Evolutionary conservation across 2,888 invertebrate genomes (phyloP), one percentile per base, ranked within the genome.

Genomic region (Meliscaeva auricollis): DNA sequence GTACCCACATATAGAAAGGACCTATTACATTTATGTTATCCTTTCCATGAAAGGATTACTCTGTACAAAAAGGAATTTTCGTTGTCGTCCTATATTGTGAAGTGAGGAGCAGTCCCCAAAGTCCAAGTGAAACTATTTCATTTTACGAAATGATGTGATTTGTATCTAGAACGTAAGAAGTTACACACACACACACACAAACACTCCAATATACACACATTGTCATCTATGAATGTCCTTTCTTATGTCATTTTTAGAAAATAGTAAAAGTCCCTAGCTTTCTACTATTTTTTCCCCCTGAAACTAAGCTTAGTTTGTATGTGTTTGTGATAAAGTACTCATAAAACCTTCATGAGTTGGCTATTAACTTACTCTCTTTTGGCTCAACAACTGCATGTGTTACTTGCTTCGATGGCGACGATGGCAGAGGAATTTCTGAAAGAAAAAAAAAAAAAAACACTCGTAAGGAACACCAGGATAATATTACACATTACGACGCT

Each of bases 401-500:
- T 84, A 92, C 90, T 96, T 87, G 96, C 95, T 93, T 96, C 95
- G 83, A 97, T 87, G 97, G 96, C 78, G 96, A 95, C 83, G 97
- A 97, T 78, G 97, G 97, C 94, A 96, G 95, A 72, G 96, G 97
- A 91, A 97, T 97, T 94, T 97, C 97, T 97, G 94, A 87, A 94
- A 94, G 81, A 89, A 15, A 38, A 13, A 13, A 58, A 22, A 60
- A 46, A 90, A 88, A 64, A 66, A 66, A 88, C 80, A 88, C 41
- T 58, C 66, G 41, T 20, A 64, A 69, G 64, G 20, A 56, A 70
- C n/a, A 66, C 48, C 30, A 68, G 72, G 69, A 70, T 84, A 73
- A 50, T 56, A 85, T 85, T 81, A 85, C 44, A 62, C 62, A 62
- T 76, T 32, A 77, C 76, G 64, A 80, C 68, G 75, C 52, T 60